phyloP scores from a whole-genome alignment of 2,113 vertebrate genomes.

The Heterocephalus glaber region DNA sequence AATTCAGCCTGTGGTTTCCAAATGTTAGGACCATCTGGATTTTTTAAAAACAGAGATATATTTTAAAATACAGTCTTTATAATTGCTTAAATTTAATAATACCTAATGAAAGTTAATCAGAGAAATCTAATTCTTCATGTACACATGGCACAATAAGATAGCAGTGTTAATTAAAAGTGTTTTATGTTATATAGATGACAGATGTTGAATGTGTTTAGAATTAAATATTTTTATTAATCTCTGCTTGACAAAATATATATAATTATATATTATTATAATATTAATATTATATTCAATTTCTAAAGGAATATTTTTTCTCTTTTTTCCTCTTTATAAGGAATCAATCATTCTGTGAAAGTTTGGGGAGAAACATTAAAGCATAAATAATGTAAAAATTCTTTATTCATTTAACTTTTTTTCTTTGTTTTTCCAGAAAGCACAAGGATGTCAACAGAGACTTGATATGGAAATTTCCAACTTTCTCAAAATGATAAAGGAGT shows the following conservation, averaged over 20 bases:
- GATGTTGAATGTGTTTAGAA: conserved; percentile 48
- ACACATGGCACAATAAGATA: neutral
- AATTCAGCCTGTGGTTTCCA: conserved; percentile 50
- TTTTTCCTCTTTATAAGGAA: neutral
- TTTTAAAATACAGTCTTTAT: conserved; percentile 51
- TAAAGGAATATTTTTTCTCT: neutral
- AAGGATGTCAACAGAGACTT: conserved; percentile 90
- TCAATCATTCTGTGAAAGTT: neutral
- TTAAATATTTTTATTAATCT: conserved; percentile 38
- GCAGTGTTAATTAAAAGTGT: neutral
- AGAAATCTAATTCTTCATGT: conserved; percentile 31
- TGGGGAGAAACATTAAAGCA: neutral
- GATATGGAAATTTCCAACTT: conserved; percentile 90
- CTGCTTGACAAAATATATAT: neutral
- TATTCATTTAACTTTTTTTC: conserved; percentile 59
- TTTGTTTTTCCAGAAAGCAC: conserved; percentile 88
- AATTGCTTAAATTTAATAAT: conserved; percentile 56
- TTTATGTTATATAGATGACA: neutral
- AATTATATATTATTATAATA: too few species aligned
- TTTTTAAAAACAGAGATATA: neutral
- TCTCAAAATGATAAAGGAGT: conserved; percentile 88
- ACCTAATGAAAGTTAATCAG: neutral
- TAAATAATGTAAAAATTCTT: neutral
- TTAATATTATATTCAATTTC: neutral
- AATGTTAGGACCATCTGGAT: conserved; percentile 55